Evolutionary conservation across 1,140 invertebrate genomes (phyloP), one percentile per base, ranked within the genome.

Genomic region (Drosophila persimilis): DNA sequence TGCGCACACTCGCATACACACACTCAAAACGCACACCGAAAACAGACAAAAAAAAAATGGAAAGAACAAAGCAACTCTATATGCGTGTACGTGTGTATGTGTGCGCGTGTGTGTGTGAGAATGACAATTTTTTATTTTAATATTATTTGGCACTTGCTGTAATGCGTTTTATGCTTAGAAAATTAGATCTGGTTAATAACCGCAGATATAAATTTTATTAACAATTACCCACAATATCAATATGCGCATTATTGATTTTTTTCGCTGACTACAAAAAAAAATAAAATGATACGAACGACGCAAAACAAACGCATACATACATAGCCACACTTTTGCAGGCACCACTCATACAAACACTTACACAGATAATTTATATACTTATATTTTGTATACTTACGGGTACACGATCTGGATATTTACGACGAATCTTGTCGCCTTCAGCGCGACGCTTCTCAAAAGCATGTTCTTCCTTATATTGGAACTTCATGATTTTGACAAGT

Each of bases 401-500:
- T 65, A 99, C 98, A 90, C 99, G 94, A 92, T 99, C 99, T 24
- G 99, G 98, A 65, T 80, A 85, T 71, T 99, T 99, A 92, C 98
- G 95, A 54, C 80, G 77, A 46, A 85, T 85, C 51, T 86, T 86
- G 56, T 86, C 81, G 53, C 99, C 99, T 92, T 99, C 99, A 51
- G 97, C 96, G 93, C 98, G 97, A 91, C 99, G 95, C 92, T 99
- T 99, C 92, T 99, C 99, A 92, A 99, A 99, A 43, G 98, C 95
- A 93, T 99, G 98, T 91, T 99, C 98, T 94, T 99, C 98, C 93
- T 99, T 99, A 92, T 99, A 99, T 92, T 98, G 95, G 94, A 99
- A 99, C 94, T 99, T 99, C 99, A 99, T 99, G 70, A 86, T 85
- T 71, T 73, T 75, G 47, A 53, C 62, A 85, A 67, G 73, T 75